Percentiles rank a stretch among this genome's conserved stretches.
Conservation (phyloP, 2,797 vertebrate species). For the Epinephelus coioides region DNA sequence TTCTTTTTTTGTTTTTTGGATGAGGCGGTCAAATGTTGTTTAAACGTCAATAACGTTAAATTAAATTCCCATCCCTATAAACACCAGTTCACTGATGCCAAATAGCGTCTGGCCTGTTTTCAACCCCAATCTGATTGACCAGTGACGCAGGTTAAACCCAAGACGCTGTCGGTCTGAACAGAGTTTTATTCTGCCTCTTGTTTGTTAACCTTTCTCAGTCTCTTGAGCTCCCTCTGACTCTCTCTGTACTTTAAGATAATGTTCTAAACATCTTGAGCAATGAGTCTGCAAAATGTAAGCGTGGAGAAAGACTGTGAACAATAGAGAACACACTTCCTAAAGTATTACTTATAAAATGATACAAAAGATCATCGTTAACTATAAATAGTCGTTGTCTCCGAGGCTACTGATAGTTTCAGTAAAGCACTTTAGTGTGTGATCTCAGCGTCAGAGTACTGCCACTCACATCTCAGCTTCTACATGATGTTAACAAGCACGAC, state of each 20-base stretch:
- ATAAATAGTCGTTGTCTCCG: background rate
- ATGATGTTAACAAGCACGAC: constrained; percentile 10
- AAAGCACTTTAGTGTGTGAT: background rate
- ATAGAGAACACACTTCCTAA: background rate
- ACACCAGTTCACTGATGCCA: background rate
- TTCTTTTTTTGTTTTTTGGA: background rate
- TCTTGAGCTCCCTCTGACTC: background rate
- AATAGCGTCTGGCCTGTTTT: constrained; percentile 30
- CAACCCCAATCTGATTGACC: constrained; percentile 19
- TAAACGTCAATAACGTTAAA: constrained; percentile 17
- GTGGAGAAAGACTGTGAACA: background rate
- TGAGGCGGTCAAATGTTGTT: constrained; percentile 18
- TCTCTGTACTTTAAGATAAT: constrained; percentile 37
- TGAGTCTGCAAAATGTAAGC: constrained; percentile 8
- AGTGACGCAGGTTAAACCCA: constrained; percentile 9
- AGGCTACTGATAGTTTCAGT: background rate
- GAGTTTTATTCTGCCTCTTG: background rate
- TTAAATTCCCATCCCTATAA: constrained; percentile 21
- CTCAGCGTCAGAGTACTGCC: background rate
- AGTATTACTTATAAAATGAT: background rate
- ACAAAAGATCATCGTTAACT: background rate
- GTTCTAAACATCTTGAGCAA: constrained; percentile 40
- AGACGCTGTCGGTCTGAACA: background rate
- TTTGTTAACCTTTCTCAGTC: background rate
- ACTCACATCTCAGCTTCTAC: background rate